phyloP scores from a whole-genome alignment of 1,140 invertebrate species.

The Atopsyche davidsoni region DNA sequence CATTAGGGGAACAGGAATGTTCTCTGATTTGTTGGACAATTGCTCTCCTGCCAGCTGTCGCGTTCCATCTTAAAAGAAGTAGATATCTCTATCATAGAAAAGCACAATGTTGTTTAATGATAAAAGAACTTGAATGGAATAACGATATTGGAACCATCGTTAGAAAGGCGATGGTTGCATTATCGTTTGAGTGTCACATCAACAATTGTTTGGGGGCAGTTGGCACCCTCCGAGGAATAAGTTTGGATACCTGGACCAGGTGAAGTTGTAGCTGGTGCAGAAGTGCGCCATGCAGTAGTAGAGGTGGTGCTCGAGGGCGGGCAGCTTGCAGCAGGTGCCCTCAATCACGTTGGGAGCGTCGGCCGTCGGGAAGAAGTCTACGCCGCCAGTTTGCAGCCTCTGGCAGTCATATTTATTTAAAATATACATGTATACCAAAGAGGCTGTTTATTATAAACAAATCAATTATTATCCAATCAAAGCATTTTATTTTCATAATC shows the following conservation, averaged over 20 bases:
- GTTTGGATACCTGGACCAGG: constrained; percentile 61
- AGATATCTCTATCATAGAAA: too few species aligned
- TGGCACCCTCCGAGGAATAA: not conserved
- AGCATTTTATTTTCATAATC: too few species aligned
- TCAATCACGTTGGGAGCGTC: constrained; percentile 81
- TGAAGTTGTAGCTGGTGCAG: constrained; percentile 69
- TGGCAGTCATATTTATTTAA: too few species aligned
- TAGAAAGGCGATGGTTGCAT: too few species aligned
- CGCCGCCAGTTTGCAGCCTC: constrained; percentile 66
- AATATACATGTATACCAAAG: too few species aligned
- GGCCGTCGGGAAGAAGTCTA: constrained; percentile 83
- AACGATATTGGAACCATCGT: too few species aligned
- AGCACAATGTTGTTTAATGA: too few species aligned
- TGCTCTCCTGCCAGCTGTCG: constrained; percentile 22
- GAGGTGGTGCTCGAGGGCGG: constrained; percentile 68
- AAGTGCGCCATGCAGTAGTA: constrained; percentile 79
- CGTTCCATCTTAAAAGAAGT: constrained; percentile 25
- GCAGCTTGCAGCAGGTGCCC: constrained; percentile 65
- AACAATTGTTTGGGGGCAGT: not conserved
- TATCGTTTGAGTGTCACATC: not conserved
- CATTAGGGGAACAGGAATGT: constrained; percentile 1
- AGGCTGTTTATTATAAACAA: too few species aligned
- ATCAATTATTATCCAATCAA: too few species aligned
- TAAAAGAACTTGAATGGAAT: too few species aligned
- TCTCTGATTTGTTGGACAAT: constrained; percentile 28